phyloP scores from a whole-genome alignment of 1,140 invertebrate species.

The Xylocopa sonorina region DNA sequence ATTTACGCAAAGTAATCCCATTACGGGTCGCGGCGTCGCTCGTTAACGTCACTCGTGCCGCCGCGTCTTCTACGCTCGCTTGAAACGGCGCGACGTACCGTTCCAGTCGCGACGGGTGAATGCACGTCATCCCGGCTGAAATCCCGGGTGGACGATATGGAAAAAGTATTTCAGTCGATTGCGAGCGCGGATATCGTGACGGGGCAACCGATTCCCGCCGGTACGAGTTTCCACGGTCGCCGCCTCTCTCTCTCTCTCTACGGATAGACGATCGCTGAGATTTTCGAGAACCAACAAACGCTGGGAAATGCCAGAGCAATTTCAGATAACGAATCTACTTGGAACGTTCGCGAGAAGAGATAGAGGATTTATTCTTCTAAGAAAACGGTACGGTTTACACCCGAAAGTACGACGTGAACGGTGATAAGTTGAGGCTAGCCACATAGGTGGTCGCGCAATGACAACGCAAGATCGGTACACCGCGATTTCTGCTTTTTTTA shows the following conservation, averaged over 20 bases:
- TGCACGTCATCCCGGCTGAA: conserved; percentile 26
- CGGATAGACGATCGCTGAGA: neutral
- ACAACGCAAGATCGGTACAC: neutral
- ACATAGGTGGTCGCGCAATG: conserved; percentile 13
- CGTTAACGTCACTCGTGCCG: conserved; percentile 64
- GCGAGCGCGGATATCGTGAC: neutral
- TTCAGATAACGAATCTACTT: too few species aligned
- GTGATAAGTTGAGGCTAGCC: neutral
- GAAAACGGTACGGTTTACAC: neutral
- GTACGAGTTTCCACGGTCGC: too few species aligned
- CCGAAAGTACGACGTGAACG: neutral
- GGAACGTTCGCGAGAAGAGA: too few species aligned
- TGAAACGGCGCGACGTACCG: conserved; percentile 13
- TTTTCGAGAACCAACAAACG: neutral
- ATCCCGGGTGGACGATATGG: conserved; percentile 10
- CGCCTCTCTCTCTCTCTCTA: too few species aligned
- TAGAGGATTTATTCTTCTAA: too few species aligned
- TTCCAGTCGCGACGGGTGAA: conserved; percentile 11
- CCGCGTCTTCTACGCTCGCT: conserved; percentile 13
- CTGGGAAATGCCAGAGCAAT: neutral
- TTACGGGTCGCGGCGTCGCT: conserved; percentile 67
- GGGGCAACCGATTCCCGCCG: neutral
- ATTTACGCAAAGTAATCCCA: conserved; percentile 74
- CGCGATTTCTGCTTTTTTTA: conserved; percentile 10
- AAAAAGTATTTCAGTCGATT: neutral